Base-by-base conservation (phyloP, 2,113 vertebrate genomes). In the Phylloscopus trochiloides region DNA sequence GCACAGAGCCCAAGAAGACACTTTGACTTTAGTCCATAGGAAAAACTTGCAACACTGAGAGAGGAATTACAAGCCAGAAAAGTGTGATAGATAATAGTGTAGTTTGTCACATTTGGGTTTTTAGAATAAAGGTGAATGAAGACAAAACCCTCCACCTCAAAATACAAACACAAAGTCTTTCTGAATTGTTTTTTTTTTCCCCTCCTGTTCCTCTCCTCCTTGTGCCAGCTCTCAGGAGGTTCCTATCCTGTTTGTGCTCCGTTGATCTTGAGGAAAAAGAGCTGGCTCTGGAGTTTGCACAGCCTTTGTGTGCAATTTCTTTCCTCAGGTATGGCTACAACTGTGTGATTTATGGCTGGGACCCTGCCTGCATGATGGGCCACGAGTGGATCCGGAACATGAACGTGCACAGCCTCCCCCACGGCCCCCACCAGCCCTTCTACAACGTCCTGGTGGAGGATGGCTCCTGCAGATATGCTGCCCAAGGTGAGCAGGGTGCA, bases 341-440 rank as follows among this genome's bases (percentile, higher is more conserved):
- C 97, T 99, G 99, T 18, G 99, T 99, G 45, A 98, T 99, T 86
- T 99, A 99, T 1, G 99, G 99, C 70, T 99, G 99, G 99, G 99
- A 99, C 74, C 99, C 99, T 4, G 98, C 98, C 94, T 99, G 99
- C 97, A 99, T 99, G 97, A 99, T 99, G 99, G 99, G 99, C 9
- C 98, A 99, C 12, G 99, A 99, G 71, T 99, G 99, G 99, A 99
- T 99, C 96, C 98, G 99, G 47, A 99, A 99, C 28, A 99, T 99
- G 99, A 99, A 99, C 5, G 99, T 99, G 79, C 98, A 99, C 96
- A 99, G 99, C 97, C 98, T 99, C 81, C 98, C 99, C 11, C 98
- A 98, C 0, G 99, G 99, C 25, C 98, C 99, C 70, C 98, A 99
- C 71, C 99, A 99, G 95, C 99, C 99, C 12, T 99, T 99, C 98